Percentiles rank a stretch among this genome's conserved stretches.
Conservation (phyloP, 92 coral and sea anemone genomes). For the Muricea muricata region DNA sequence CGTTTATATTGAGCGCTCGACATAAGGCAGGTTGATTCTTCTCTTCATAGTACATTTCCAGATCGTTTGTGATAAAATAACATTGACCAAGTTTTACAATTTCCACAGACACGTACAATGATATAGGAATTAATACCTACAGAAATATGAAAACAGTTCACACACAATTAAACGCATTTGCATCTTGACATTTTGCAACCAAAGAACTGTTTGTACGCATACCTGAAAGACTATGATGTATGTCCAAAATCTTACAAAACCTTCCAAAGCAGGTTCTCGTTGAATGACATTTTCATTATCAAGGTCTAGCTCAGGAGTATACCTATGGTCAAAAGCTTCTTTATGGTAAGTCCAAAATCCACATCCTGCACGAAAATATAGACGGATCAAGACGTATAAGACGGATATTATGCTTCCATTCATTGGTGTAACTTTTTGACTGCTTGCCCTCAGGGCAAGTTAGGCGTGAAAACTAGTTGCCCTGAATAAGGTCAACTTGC, state of each 20-base stretch:
- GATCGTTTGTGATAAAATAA: constrained; percentile 85
- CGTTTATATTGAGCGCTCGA: constrained; percentile 96
- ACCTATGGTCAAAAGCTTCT: constrained; percentile 81
- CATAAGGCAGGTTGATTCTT: constrained; percentile 94
- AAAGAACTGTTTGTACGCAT: background rate
- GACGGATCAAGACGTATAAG: too few relatives aligned
- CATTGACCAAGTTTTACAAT: constrained; percentile 93
- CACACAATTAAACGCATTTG: too few relatives aligned
- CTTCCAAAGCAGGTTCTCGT: constrained; percentile 76
- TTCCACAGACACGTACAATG: constrained; percentile 96
- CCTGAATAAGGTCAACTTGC: too few relatives aligned
- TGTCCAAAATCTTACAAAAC: constrained; percentile 95
- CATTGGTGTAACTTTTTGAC: background rate
- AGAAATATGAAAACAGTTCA: background rate
- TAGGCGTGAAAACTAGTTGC: too few relatives aligned
- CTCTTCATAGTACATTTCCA: constrained; percentile 82
- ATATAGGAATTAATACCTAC: constrained; percentile 94
- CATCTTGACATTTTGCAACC: too few relatives aligned
- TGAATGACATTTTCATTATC: constrained; percentile 62
- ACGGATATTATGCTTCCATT: too few relatives aligned
- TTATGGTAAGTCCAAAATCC: constrained; percentile 83
- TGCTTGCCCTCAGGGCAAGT: background rate
- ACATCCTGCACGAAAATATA: constrained; percentile 73
- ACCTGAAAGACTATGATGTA: constrained; percentile 96
- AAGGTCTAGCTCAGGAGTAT: constrained; percentile 76